Conservation (phyloP, 2,113 vertebrate species). For the Periophthalmus modestus region DNA sequence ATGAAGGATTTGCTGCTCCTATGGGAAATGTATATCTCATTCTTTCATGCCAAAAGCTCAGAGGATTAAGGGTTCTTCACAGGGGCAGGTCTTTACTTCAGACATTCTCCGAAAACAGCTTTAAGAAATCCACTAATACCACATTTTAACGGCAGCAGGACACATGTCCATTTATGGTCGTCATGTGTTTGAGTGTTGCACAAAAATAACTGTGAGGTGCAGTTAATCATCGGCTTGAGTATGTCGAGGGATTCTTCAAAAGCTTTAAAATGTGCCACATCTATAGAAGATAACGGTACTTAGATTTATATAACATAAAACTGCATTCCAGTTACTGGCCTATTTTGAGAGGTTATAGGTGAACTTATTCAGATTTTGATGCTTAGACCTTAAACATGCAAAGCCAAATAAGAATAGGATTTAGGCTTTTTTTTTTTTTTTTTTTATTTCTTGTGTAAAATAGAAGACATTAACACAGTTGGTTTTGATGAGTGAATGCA, state of each 20-base stretch:
- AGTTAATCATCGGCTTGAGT: constrained; percentile 1
- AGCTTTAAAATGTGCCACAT: not conserved
- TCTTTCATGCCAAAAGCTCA: constrained; percentile 19
- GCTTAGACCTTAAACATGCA: not conserved
- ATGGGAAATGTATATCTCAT: constrained; percentile 5
- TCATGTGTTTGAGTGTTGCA: constrained; percentile 6
- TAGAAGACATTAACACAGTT: too few relatives aligned
- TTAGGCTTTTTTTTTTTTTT: not conserved
- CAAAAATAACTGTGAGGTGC: constrained; percentile 39
- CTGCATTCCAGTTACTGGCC: not conserved
- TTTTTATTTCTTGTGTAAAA: too few relatives aligned
- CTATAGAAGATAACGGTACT: not conserved
- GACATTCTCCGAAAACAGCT: constrained; percentile 45
- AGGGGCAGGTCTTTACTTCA: constrained; percentile 30
- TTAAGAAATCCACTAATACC: constrained; percentile 42
- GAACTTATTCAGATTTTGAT: not conserved
- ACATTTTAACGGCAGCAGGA: constrained; percentile 30
- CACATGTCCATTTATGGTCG: constrained; percentile 50
- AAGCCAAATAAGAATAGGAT: not conserved
- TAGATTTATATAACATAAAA: not conserved
- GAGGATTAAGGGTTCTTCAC: constrained; percentile 38
- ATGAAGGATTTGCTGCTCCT: constrained; percentile 2
- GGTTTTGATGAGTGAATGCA: too few relatives aligned
- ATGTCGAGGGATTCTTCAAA: constrained; percentile 10
- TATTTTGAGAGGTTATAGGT: not conserved